A percentile compares a stretch with the other conserved stretches of the same genome.
Conservation (phyloP, 1,140 invertebrate genomes). For the Polypedilum pembai region DNA sequence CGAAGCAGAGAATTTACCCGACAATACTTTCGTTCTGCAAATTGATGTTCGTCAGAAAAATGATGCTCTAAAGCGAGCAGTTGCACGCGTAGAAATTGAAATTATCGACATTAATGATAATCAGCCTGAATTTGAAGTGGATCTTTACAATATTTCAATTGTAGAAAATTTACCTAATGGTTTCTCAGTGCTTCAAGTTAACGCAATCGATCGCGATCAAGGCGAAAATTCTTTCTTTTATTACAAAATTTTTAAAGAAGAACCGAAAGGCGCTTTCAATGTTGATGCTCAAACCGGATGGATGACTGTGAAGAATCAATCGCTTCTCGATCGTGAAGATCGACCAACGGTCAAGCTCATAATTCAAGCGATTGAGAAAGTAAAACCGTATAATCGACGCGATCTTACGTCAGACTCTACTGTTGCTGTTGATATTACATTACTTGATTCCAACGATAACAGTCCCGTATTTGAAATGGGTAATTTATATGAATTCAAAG, state of each 20-base stretch:
- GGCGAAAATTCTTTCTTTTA: conserved; percentile 76
- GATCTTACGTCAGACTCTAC: conserved; percentile 49
- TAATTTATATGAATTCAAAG: conserved; percentile 70
- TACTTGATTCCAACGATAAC: conserved; percentile 81
- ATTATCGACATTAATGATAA: conserved; percentile 78
- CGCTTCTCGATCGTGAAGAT: conserved; percentile 68
- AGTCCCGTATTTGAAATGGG: conserved; percentile 74
- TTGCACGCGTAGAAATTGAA: conserved; percentile 67
- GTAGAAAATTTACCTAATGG: conserved; percentile 84
- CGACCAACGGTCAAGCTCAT: conserved; percentile 59
- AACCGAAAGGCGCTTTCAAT: conserved; percentile 65
- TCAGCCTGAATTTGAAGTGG: conserved; percentile 75
- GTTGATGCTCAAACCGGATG: conserved; percentile 72
- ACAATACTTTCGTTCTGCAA: conserved; percentile 67
- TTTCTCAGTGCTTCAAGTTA: conserved; percentile 73
- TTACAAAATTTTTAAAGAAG: conserved; percentile 57
- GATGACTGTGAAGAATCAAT: conserved; percentile 74
- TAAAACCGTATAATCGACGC: conserved; percentile 40
- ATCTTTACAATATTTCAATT: conserved; percentile 84
- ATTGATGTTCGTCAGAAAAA: conserved; percentile 69
- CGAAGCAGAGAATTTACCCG: conserved; percentile 60
- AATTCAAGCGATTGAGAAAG: conserved; percentile 62
- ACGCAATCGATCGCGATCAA: conserved; percentile 70
- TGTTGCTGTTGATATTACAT: conserved; percentile 68
- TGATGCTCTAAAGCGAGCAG: conserved; percentile 64